Evolutionary conservation across 2,888 invertebrate genomes (phyloP), one percentile per base, ranked within the genome.

Genomic region (Sclerodermus sp.): DNA sequence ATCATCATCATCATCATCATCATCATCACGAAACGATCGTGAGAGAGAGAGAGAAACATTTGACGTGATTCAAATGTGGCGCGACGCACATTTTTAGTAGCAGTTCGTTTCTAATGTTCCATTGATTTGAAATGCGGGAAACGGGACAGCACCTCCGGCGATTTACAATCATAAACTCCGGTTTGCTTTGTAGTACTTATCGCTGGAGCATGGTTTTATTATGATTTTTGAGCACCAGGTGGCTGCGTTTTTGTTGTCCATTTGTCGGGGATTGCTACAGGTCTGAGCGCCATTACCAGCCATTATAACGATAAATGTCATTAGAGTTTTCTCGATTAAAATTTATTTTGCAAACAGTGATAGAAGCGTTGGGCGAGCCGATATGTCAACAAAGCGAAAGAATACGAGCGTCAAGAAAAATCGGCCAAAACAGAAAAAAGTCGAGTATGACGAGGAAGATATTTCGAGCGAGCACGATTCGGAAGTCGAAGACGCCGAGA

Each of bases 371-470:
- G 3, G 4, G 29, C 31, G 13, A 13, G 42, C n/a, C 44, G 42
- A 45, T 34, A 75, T 73, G 72, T 76, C 76, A 53, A 53, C 62
- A 18, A 77, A 77, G 46, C 68, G 76, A 40, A 77, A 76, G 67
- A 66, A 53, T 53, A 46, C 63, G 29, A 42, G 66, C 12, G 60
- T 45, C 30, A 76, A 73, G 57, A 77, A 76, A 53, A 66, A 65
- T 18, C 73, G 71, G 34, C 61, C 61, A 37, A 78, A 77, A 61
- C 56, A 66, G 29, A 68, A 68, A 42, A 78, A 73, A 58, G 73
- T 73, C 32, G 77, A 77, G 44, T 77, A 78, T 55, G 76, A 77
- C 56, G 77, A 77, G 18, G 76, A 75, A 51, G 76, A 77, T 57
- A 76, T 77, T 48, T 77, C 76, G 42, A 78, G 77, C 62, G 77